Evolutionary conservation across 1,140 invertebrate species (phyloP).

Genomic region (Chlorops oryzae): DNA sequence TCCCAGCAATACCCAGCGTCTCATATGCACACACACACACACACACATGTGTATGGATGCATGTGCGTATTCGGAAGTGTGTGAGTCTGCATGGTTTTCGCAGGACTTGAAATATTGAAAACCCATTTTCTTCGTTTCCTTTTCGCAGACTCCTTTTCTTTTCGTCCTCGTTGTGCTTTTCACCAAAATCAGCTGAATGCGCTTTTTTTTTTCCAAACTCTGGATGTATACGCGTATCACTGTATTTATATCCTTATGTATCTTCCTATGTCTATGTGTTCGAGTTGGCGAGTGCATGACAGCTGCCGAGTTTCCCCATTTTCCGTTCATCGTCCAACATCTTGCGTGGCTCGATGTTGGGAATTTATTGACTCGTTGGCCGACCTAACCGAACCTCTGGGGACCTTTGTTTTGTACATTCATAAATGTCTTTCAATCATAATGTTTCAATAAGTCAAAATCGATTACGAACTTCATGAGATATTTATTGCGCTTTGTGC

Average conservation of each 20-base stretch:
- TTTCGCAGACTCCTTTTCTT: not conserved
- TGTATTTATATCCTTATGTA: too few relatives aligned
- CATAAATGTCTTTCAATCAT: constrained; percentile 48
- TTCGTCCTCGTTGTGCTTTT: not conserved
- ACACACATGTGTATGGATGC: too few relatives aligned
- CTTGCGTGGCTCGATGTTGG: too few relatives aligned
- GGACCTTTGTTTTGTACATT: constrained; percentile 16
- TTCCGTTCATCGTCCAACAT: too few relatives aligned
- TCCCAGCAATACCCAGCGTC: too few relatives aligned
- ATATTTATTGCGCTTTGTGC: constrained; percentile 45
- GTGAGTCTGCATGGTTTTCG: too few relatives aligned
- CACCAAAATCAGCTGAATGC: constrained; percentile 12
- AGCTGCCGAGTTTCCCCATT: too few relatives aligned
- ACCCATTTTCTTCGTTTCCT: constrained; percentile 4
- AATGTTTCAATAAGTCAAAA: constrained; percentile 48
- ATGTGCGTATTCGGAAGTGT: too few relatives aligned
- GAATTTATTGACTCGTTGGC: too few relatives aligned
- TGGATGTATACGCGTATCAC: not conserved
- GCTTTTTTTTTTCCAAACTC: constrained; percentile 5
- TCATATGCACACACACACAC: too few relatives aligned
- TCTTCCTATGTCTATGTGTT: too few relatives aligned
- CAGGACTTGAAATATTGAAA: constrained; percentile 11
- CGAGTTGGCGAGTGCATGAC: too few relatives aligned
- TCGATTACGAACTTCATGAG: constrained; percentile 46
- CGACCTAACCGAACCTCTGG: not conserved